Evolutionary conservation across 1,140 invertebrate species (phyloP).

Genomic region (Ylistrum balloti): DNA sequence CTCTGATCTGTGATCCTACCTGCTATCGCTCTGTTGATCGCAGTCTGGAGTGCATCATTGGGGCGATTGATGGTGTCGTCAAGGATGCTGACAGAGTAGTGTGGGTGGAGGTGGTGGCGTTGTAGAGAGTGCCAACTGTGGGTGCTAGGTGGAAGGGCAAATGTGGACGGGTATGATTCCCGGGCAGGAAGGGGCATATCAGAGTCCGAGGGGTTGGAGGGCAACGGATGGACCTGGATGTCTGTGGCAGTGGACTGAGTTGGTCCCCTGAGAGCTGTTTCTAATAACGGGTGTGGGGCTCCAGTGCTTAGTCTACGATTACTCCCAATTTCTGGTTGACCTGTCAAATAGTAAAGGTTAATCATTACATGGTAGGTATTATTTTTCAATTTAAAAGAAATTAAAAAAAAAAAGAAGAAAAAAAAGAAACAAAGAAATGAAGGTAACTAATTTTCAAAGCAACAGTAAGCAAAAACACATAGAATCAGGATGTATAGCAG

Average conservation of each 20-base stretch:
- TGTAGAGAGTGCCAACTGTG: slow-evolving; percentile 73
- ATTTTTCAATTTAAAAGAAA: too few species aligned
- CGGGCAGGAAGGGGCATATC: not conserved
- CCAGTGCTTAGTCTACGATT: not conserved
- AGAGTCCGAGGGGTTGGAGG: not conserved
- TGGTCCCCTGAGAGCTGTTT: not conserved
- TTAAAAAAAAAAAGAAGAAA: too few species aligned
- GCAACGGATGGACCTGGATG: slow-evolving; percentile 29
- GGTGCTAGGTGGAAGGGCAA: not conserved
- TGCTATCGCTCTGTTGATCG: slow-evolving; percentile 80
- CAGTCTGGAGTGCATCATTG: slow-evolving; percentile 74
- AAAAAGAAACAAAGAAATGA: too few species aligned
- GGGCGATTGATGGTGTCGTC: slow-evolving; percentile 76
- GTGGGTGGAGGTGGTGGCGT: slow-evolving; percentile 76
- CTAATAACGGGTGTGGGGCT: slow-evolving; percentile 19
- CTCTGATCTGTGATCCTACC: too few species aligned
- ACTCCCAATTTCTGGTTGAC: not conserved
- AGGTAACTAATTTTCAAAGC: too few species aligned
- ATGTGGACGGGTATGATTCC: not conserved
- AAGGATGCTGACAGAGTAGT: slow-evolving; percentile 78
- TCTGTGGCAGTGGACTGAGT: slow-evolving; percentile 41
- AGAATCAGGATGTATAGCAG: too few species aligned
- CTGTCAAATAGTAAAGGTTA: not conserved
- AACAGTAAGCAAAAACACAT: too few species aligned
- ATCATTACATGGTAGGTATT: too few species aligned